phyloP scores from a whole-genome alignment of 2,797 vertebrate species.

The Falco cherrug region DNA sequence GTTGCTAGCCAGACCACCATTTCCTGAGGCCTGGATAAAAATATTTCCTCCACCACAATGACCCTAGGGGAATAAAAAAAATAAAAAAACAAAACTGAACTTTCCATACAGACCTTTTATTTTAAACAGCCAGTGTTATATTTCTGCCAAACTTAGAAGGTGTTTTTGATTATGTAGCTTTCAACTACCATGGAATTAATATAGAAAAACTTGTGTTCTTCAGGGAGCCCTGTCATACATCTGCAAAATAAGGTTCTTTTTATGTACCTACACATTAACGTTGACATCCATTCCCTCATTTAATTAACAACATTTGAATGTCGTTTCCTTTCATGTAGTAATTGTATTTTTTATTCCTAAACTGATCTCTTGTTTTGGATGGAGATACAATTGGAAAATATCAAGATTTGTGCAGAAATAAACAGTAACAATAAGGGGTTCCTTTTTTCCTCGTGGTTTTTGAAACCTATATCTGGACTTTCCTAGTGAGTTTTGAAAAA shows the following conservation, averaged over 20 bases:
- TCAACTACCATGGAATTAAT: constrained; percentile 69
- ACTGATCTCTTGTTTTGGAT: constrained; percentile 11
- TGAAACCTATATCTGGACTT: constrained; percentile 13
- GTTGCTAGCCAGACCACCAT: constrained; percentile 75
- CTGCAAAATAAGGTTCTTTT: constrained; percentile 63
- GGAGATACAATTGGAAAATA: constrained; percentile 14
- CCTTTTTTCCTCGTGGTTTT: not conserved
- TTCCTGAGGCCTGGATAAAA: constrained; percentile 81
- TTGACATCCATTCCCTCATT: constrained; percentile 52
- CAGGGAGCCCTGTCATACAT: constrained; percentile 46
- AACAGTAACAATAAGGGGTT: not conserved
- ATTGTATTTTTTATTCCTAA: constrained; percentile 42
- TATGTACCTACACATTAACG: constrained; percentile 63
- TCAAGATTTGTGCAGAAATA: constrained; percentile 46
- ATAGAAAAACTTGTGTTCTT: constrained; percentile 53
- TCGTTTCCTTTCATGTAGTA: constrained; percentile 29
- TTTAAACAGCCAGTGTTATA: constrained; percentile 74
- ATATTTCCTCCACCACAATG: constrained; percentile 69
- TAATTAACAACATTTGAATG: constrained; percentile 64
- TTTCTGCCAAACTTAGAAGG: constrained; percentile 65
- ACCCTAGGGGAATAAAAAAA: constrained; percentile 49
- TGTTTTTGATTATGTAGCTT: constrained; percentile 70
- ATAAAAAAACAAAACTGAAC: constrained; percentile 62
- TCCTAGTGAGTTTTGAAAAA: not conserved
- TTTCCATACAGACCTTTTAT: constrained; percentile 75